A percentile compares a stretch with the other conserved stretches of the same genome.
These are phyloP conservation scores for Clamator glandarius DNA, from an alignment of 2,797 vertebrate genomes.

Conservation along the genomic window DNA sequence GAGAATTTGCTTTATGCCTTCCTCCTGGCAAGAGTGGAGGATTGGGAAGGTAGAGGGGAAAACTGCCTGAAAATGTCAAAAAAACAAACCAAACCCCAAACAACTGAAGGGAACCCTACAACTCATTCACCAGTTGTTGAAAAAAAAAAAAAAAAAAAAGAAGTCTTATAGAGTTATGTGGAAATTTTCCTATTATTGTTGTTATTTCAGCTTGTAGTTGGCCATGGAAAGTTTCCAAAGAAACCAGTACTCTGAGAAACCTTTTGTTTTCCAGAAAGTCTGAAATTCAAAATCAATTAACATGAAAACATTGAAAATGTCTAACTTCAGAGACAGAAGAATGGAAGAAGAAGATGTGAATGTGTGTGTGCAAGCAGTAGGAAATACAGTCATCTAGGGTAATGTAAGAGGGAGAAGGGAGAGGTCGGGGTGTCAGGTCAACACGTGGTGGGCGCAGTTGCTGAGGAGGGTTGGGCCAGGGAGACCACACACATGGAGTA, in stretches of 20 bases:
- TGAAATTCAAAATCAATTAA: constrained; percentile 53
- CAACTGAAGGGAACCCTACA: neutral
- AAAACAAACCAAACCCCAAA: neutral
- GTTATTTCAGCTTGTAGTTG: constrained; percentile 63
- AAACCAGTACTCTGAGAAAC: constrained; percentile 33
- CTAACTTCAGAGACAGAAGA: constrained; percentile 19
- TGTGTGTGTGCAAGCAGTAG: rapidly evolving
- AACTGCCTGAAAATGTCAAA: neutral
- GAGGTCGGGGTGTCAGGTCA: neutral
- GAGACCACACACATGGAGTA: rapidly evolving
- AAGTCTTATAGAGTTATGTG: neutral
- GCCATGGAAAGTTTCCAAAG: constrained; percentile 40
- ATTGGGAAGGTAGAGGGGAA: neutral
- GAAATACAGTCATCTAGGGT: neutral
- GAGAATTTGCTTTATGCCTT: neutral
- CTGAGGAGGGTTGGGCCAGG: rapidly evolving
- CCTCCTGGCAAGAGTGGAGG: neutral
- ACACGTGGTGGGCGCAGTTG: rapidly evolving
- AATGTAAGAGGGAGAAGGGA: neutral
- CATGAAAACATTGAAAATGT: constrained; percentile 39
- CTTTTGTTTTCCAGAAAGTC: constrained; percentile 60
- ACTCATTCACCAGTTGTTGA: neutral
- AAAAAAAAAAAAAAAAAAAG: no score
- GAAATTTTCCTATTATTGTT: constrained; percentile 53
- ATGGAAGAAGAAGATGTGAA: constrained; percentile 28